phyloP scores from a whole-genome alignment of 2,113 vertebrate genomes.

The Semicossyphus pulcher region DNA sequence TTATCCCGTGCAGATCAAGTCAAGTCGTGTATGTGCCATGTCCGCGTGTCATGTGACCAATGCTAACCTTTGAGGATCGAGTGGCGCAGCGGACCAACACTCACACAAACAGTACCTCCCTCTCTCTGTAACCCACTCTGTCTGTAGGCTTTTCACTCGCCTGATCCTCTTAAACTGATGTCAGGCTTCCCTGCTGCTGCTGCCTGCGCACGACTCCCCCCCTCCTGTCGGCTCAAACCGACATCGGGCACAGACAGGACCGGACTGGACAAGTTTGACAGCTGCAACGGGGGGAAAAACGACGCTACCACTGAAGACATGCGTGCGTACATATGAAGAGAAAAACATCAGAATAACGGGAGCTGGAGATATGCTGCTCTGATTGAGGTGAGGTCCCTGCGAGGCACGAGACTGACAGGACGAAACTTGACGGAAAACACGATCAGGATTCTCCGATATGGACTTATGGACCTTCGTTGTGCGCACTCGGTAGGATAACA shows the following conservation, averaged over 20 bases:
- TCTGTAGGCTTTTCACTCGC: constrained; percentile 6
- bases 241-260: not conserved
- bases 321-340: not conserved
- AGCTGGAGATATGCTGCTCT: not conserved
- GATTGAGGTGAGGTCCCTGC: constrained; percentile 1
- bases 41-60: constrained; percentile 4
- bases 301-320: not conserved
- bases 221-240: not conserved
- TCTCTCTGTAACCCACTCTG: not conserved
- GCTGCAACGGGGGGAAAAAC: not conserved
- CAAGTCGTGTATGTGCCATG: not conserved
- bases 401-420: not conserved
- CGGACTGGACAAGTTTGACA: constrained; percentile 32
- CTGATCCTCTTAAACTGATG: constrained; percentile 46
- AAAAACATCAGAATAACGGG: not conserved
- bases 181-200: constrained; percentile 6
- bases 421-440: not conserved
- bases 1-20: not conserved
- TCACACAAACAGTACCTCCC: not conserved
- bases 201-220: constrained; percentile 29
- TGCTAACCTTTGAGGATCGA: constrained; percentile 7
- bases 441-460: not conserved
- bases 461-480: not conserved
- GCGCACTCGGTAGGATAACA: not conserved
- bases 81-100: constrained; percentile 8